phyloP scores from a whole-genome alignment of 1,140 invertebrate species.

The Pseudomyrmex flavicornis region DNA sequence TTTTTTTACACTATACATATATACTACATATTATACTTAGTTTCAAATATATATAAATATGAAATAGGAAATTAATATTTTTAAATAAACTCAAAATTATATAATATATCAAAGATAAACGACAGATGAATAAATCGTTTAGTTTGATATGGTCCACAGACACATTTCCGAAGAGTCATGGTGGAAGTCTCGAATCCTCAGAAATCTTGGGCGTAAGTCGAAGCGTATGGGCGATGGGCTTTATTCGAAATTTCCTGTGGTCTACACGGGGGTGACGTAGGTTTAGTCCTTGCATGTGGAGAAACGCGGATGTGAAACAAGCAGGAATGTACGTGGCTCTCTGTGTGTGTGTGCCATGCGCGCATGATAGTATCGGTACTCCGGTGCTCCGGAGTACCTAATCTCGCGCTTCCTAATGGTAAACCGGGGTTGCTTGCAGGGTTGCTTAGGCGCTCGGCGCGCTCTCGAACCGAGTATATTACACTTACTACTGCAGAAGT shows the following conservation, averaged over 20 bases:
- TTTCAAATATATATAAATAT: background rate
- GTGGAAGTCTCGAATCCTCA: constrained; percentile 80
- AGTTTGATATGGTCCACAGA: constrained; percentile 23
- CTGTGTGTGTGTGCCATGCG: background rate
- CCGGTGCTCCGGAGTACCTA: constrained; percentile 65
- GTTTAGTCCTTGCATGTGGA: constrained; percentile 41
- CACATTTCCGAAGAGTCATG: constrained; percentile 76
- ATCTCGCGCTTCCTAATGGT: constrained; percentile 79
- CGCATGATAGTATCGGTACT: constrained; percentile 55
- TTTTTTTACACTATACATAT: too few relatives aligned
- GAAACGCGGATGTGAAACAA: constrained; percentile 13
- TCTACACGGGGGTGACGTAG: constrained; percentile 33
- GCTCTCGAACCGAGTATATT: constrained; percentile 73
- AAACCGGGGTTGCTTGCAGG: constrained; percentile 70
- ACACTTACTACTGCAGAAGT: constrained; percentile 75
- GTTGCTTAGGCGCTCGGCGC: constrained; percentile 72
- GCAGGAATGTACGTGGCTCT: background rate
- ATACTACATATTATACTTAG: too few relatives aligned
- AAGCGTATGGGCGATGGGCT: constrained; percentile 50
- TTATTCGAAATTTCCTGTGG: constrained; percentile 72
- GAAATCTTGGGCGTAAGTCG: constrained; percentile 32
- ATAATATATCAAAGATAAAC: constrained; percentile 6
- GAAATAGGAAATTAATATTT: too few relatives aligned
- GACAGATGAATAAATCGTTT: constrained; percentile 14
- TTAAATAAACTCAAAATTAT: background rate